These are phyloP conservation scores for Tamias sibiricus DNA, from an alignment of 2,113 vertebrate species.

Conservation along the genomic window DNA sequence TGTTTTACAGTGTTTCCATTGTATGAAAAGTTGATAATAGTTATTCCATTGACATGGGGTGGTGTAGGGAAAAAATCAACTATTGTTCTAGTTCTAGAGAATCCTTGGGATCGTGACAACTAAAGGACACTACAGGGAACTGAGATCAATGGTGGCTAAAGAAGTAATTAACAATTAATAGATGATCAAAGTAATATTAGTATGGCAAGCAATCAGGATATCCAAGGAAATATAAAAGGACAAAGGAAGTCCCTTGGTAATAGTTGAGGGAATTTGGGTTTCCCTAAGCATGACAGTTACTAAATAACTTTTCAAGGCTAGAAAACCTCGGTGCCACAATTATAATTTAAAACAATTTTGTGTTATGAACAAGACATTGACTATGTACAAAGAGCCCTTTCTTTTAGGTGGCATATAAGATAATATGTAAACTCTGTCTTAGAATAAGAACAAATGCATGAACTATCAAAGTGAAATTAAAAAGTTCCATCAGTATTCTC, in stretches of 20 bases:
- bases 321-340: background rate
- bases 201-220: background rate
- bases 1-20: background rate
- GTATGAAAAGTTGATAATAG: background rate
- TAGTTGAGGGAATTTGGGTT: background rate
- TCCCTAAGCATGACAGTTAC: background rate
- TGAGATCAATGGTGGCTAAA: background rate
- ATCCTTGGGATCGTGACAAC: background rate
- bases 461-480: background rate
- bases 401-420: background rate
- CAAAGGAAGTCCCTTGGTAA: background rate
- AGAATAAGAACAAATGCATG: background rate
- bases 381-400: background rate
- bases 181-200: background rate
- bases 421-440: background rate
- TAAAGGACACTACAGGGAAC: background rate
- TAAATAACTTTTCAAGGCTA: background rate
- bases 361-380: background rate
- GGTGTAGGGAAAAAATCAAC: background rate
- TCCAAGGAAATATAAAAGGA: background rate
- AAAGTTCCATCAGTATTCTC: background rate
- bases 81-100: background rate
- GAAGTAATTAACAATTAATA: background rate
- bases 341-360: background rate
- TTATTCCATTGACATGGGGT: background rate